Base-by-base conservation (phyloP, 2,888 invertebrate genomes). In the Clunio marinus region DNA sequence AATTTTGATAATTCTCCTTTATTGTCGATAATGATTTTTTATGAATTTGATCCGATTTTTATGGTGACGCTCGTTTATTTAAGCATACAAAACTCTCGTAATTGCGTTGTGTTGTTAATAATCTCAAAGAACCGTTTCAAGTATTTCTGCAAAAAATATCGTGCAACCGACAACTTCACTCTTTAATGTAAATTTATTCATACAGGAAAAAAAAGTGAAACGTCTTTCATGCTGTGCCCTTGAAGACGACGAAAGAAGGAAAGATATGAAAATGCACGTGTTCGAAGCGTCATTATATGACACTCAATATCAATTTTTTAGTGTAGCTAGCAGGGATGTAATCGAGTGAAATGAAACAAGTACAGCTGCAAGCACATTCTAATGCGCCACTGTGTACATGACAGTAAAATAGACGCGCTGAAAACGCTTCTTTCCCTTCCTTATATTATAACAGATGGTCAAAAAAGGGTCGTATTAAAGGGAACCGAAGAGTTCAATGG, bases 221-320 rank as follows among this genome's bases (percentile, higher is more conserved):
- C 17, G 58, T 2, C 25, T 57, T 28, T 32, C 32, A 27, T 28
- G 25, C 58, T 58, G 58, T 60, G 60, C 60, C 60, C 60, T 60
- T 60, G 37, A 60, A 60, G 60, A 58, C 58, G 28, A 60, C n/a
- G n/a, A n/a, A n/a, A n/a, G n/a, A n/a, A n/a, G n/a, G n/a, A n/a
- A n/a, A n/a, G n/a, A n/a, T n/a, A n/a, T n/a, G n/a, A n/a, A 22
- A 37, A 60, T 60, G 60, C 60, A 60, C 60, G 60, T 60, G 60
- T 60, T 60, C 37, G 17, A 37, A 60, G 37, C 60, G 37, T 37
- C 37, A 37, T 60, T 37, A 60, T 35, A 24, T 60, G 60, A 60
- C 60, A 60, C 60, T 60, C 60, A 60, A 60, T 60, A 60, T 60
- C 60, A 60, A 60, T 60, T 37, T 22, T 60, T 60, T 24, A 60